Base-by-base conservation (phyloP, 2,888 invertebrate species). In the Clusia tigrina region DNA sequence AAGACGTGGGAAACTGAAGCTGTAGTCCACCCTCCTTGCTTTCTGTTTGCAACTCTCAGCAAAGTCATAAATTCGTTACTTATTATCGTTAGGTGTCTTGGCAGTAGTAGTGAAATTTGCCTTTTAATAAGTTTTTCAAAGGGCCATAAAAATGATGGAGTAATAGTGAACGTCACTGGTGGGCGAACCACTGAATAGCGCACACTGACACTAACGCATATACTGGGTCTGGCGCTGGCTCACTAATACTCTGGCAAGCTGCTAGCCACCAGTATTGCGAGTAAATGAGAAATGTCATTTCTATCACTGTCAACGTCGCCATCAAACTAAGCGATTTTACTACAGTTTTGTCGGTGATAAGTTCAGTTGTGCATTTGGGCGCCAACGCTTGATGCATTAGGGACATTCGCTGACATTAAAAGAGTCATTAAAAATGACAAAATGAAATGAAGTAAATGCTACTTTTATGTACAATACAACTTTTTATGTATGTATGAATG, bases 71-170 rank as follows among this genome's bases (percentile, higher is more conserved):
- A n/a, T n/a, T n/a, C n/a, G n/a, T n/a, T n/a, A n/a, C n/a, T n/a
- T n/a, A n/a, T n/a, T n/a, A n/a, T n/a, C n/a, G n/a, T n/a, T n/a
- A n/a, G n/a, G n/a, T n/a, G n/a, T n/a, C n/a, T n/a, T n/a, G n/a
- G n/a, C n/a, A n/a, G n/a, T n/a, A n/a, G n/a, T n/a, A 32, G 32
- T 9, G 32, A 12, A 12, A 12, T 42, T n/a, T 42, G 42, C 42
- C 9, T 42, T 52, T 52, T 52, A 52, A 52, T 52, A 52, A 52
- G 20, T 22, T 52, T 52, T 52, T 52, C 24, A 52, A 24, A 52
- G 5, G 22, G 10, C 24, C 52, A 52, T 52, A 52, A 52, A 52
- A 52, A n/a, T 6, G 6, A n/a, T 32, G 12, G 12, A 32, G 6
- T n/a, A n/a, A n/a, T 12, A 32, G 32, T 12, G 6, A 32, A 12